Conservation (phyloP, 2,797 vertebrate genomes). For the Margarornis squamiger region DNA sequence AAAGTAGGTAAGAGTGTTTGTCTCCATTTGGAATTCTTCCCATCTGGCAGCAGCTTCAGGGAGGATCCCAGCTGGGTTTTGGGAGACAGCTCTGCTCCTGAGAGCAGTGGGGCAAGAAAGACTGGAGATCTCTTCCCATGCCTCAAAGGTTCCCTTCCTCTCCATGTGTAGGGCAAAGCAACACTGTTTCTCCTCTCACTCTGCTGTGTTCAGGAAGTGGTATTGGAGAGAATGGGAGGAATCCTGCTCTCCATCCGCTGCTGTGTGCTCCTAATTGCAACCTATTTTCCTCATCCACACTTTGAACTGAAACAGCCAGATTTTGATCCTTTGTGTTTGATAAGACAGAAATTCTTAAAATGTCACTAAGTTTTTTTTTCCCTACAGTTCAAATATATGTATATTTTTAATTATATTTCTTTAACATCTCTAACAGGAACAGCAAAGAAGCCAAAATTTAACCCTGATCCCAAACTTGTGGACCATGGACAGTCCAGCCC, state of each 20-base stretch:
- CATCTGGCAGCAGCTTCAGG: background rate
- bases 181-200: background rate
- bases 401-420: background rate
- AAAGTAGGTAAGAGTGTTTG: background rate
- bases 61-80: background rate
- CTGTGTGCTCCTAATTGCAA: background rate
- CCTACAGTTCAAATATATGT: background rate
- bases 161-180: background rate
- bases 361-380: background rate
- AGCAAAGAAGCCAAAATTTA: constrained; percentile 64
- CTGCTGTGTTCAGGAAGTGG: background rate
- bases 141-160: background rate
- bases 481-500: constrained; percentile 87
- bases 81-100: background rate
- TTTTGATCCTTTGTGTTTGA: background rate
- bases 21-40: background rate
- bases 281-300: background rate
- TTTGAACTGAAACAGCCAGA: background rate
- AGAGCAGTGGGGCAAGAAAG: background rate
- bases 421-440: constrained; percentile 56
- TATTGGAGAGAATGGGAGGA: background rate
- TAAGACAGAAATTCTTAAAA: background rate
- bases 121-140: background rate
- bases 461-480: constrained; percentile 74
- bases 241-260: background rate